Conservation (phyloP, 1,140 invertebrate genomes). For the Chelonus insularis region DNA sequence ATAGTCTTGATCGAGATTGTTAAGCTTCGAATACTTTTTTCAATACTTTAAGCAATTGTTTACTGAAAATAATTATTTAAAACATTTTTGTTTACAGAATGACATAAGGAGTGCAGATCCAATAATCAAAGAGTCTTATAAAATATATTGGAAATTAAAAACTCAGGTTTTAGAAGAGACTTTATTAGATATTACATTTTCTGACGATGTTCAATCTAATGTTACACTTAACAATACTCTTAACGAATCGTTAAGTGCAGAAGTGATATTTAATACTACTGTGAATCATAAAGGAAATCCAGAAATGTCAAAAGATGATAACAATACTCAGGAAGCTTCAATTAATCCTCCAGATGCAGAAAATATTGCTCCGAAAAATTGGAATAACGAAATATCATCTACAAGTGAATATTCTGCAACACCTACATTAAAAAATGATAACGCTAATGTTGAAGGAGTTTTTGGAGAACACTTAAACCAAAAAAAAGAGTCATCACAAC, state of each 20-base stretch:
- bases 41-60: too few species aligned
- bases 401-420: background rate
- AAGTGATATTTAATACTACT: background rate
- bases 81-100: slow-evolving; percentile 67
- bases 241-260: background rate
- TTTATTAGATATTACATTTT: slow-evolving; percentile 59
- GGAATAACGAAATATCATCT: slow-evolving; percentile 33
- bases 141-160: slow-evolving; percentile 79
- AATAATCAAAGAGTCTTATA: slow-evolving; percentile 75
- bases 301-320: background rate
- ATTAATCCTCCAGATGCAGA: slow-evolving; percentile 18
- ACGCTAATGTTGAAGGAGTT: slow-evolving; percentile 52
- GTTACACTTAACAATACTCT: slow-evolving; percentile 31
- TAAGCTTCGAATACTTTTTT: too few species aligned
- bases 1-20: too few species aligned
- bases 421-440: slow-evolving; percentile 4
- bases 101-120: slow-evolving; percentile 75
- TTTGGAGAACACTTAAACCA: slow-evolving; percentile 67
- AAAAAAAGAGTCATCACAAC: slow-evolving; percentile 37
- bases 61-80: too few species aligned
- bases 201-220: slow-evolving; percentile 36
- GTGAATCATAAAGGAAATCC: background rate
- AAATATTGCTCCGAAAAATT: slow-evolving; percentile 36
- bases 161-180: slow-evolving; percentile 72
- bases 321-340: slow-evolving; percentile 22